Conservation (phyloP, 2,888 invertebrate genomes). For the Apamea epomidion region DNA sequence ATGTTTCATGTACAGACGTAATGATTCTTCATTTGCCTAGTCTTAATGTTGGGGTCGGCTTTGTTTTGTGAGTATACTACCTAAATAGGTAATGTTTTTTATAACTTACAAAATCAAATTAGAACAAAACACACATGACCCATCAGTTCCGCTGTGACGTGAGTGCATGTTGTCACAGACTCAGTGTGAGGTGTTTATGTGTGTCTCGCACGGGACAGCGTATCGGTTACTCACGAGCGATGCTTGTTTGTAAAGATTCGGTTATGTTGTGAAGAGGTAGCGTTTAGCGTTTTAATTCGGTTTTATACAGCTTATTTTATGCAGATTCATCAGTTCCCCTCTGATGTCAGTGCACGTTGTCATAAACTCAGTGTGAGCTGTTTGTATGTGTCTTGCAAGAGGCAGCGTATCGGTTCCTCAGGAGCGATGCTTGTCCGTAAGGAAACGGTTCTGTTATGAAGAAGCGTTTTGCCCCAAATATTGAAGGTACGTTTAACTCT, state of each 20-base stretch:
- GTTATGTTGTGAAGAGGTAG: not conserved
- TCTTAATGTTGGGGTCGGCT: not conserved
- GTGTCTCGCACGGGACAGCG: slow-evolving; percentile 64
- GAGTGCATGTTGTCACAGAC: slow-evolving; percentile 66
- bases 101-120: not conserved
- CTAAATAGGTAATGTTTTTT: slow-evolving; percentile 19
- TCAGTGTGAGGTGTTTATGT: slow-evolving; percentile 67
- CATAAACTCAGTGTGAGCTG: slow-evolving; percentile 45
- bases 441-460: no score
- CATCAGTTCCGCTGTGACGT: slow-evolving; percentile 52
- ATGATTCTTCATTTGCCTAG: not conserved
- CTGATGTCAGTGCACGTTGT: slow-evolving; percentile 61
- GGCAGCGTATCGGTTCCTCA: no score
- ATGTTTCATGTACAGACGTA: no score
- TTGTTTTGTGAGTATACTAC: not conserved
- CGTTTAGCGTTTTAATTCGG: not conserved
- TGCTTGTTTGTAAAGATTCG: slow-evolving; percentile 36
- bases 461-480: not conserved
- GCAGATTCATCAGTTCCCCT: slow-evolving; percentile 46
- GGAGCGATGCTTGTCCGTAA: not conserved
- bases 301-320: not conserved
- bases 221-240: slow-evolving; percentile 66
- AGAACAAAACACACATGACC: slow-evolving; percentile 56
- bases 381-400: slow-evolving; percentile 9
- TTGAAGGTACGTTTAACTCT: no score